Percentiles rank a stretch among this genome's conserved stretches.
phyloP scores from a whole-genome alignment of 2,113 vertebrate genomes.

The Riparia riparia region DNA sequence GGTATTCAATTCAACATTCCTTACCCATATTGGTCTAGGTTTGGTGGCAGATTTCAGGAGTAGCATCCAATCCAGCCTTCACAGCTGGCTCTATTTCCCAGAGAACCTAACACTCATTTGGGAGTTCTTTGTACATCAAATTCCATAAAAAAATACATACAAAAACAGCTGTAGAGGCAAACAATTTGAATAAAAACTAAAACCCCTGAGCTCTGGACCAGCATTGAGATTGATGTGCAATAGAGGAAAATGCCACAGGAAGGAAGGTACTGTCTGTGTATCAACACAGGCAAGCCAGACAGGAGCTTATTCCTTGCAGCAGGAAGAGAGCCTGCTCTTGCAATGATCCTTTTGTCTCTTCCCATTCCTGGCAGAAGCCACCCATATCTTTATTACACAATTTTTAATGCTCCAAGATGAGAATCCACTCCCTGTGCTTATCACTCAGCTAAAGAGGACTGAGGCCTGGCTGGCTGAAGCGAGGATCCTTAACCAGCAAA shows the following conservation, averaged over 20 bases:
- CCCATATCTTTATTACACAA: fast-evolving
- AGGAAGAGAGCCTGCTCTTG: not conserved
- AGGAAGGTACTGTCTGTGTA: not conserved
- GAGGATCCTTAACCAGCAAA: not conserved
- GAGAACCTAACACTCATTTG: not conserved
- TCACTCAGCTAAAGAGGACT: not conserved
- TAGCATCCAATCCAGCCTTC: not conserved
- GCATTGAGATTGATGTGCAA: not conserved
- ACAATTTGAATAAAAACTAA: not conserved
- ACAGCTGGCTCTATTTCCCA: not conserved
- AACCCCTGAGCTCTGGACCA: not conserved
- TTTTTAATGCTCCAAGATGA: not conserved
- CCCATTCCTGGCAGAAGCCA: not conserved
- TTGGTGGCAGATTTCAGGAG: not conserved
- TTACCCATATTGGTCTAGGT: not conserved
- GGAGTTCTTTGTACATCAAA: not conserved
- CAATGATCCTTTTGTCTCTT: not conserved
- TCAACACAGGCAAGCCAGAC: not conserved
- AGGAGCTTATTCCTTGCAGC: not conserved
- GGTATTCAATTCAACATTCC: not conserved
- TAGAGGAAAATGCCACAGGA: not conserved
- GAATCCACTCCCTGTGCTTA: not conserved
- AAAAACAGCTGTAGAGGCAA: not conserved
- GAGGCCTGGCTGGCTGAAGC: not conserved
- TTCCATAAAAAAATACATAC: not conserved